These are phyloP conservation scores for Mormyrus proboscirostris DNA, from an alignment of 2,797 vertebrate species.

Conservation along the genomic window DNA sequence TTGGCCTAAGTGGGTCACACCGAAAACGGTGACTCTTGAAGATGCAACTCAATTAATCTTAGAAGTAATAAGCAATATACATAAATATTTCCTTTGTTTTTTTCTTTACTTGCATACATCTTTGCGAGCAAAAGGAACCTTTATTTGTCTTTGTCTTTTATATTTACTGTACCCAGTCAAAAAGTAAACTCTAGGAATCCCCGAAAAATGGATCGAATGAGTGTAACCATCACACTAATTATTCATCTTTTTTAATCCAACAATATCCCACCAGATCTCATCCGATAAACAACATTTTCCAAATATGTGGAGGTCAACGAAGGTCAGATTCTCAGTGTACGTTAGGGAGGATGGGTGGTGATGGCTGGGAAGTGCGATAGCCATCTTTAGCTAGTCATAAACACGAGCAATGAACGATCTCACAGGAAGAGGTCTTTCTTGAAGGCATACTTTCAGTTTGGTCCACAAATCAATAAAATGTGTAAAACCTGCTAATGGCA, in stretches of 20 bases:
- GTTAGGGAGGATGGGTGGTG: neutral
- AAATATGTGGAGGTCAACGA: neutral
- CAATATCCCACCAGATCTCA: neutral
- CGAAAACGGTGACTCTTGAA: neutral
- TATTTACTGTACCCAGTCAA: neutral
- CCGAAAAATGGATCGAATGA: neutral
- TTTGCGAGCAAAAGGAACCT: neutral
- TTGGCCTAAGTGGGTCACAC: neutral
- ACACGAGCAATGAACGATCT: neutral
- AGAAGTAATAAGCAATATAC: neutral
- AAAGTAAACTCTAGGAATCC: constrained; percentile 1
- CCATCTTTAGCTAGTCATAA: neutral
- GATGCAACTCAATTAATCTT: neutral
- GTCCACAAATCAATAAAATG: neutral
- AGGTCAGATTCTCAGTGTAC: neutral
- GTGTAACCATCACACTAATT: neutral
- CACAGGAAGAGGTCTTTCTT: neutral
- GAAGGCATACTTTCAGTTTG: neutral
- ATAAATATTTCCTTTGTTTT: neutral
- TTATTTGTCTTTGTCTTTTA: neutral
- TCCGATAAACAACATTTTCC: neutral
- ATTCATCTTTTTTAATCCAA: constrained; percentile 6
- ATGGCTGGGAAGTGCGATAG: neutral
- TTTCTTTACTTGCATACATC: neutral
- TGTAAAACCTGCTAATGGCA: neutral